phyloP scores from a whole-genome alignment of 2,888 invertebrate genomes.

The Philopedon plagiatum region DNA sequence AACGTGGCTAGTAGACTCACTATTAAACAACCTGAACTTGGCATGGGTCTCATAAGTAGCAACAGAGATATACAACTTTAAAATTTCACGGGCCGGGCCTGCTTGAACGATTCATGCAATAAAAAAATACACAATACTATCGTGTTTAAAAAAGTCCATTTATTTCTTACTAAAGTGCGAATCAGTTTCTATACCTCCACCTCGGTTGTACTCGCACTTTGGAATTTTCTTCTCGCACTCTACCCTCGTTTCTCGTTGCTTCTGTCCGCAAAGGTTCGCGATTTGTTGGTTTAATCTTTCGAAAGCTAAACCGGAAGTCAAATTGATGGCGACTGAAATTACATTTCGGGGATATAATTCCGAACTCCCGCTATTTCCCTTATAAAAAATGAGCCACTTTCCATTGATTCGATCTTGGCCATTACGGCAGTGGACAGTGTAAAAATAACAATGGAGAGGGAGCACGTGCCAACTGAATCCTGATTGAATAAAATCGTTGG shows the following conservation, averaged over 20 bases:
- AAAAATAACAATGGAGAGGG: background rate
- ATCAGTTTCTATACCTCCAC: too few relatives aligned
- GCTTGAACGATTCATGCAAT: too few relatives aligned
- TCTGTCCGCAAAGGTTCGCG: constrained; percentile 29
- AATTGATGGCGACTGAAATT: constrained; percentile 49
- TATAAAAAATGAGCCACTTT: constrained; percentile 23
- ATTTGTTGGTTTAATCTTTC: constrained; percentile 49
- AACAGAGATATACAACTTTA: too few relatives aligned
- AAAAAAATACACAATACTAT: too few relatives aligned
- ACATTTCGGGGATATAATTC: constrained; percentile 45
- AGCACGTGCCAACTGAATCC: background rate
- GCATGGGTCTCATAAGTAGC: too few relatives aligned
- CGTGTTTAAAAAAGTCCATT: too few relatives aligned
- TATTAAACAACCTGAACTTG: too few relatives aligned
- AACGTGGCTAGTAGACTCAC: too few relatives aligned
- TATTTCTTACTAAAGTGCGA: too few relatives aligned
- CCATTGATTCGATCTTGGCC: constrained; percentile 13
- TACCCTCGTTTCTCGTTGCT: constrained; percentile 7
- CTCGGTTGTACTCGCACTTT: too few relatives aligned
- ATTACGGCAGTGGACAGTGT: constrained; percentile 9
- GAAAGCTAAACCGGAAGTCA: constrained; percentile 41
- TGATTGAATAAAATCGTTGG: background rate
- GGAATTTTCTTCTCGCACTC: background rate
- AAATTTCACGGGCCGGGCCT: too few relatives aligned
- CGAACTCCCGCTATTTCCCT: constrained; percentile 14